Percentiles rank a stretch among this genome's conserved stretches.
Conservation (phyloP, 53 echinoderm and acorn worm species). For the Astropecten irregularis region DNA sequence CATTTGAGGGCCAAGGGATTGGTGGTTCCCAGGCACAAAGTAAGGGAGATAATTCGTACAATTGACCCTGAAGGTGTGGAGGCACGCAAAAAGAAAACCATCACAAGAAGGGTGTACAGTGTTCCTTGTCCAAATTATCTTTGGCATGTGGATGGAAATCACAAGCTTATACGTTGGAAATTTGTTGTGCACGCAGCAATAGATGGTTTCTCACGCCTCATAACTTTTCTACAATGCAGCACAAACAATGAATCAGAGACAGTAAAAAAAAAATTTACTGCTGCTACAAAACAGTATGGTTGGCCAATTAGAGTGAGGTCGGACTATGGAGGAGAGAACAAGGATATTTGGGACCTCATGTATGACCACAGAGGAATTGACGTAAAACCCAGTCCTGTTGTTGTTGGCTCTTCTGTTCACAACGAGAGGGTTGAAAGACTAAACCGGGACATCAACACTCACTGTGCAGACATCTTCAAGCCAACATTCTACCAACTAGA, state of each 20-base stretch:
- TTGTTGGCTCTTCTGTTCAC: slow-evolving; percentile 53
- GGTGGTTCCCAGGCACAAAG: slow-evolving; percentile 20
- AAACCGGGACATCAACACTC: slow-evolving; percentile 30
- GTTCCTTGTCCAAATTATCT: slow-evolving; percentile 54
- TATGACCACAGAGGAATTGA: slow-evolving; percentile 34
- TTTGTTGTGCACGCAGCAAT: slow-evolving; percentile 66
- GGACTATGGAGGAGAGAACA: slow-evolving; percentile 54
- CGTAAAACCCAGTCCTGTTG: background rate
- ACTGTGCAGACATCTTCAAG: background rate
- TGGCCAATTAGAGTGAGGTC: slow-evolving; percentile 41
- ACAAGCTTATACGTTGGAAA: slow-evolving; percentile 59
- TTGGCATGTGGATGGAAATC: slow-evolving; percentile 69
- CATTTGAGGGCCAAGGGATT: slow-evolving; percentile 41
- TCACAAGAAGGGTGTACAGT: slow-evolving; percentile 44
- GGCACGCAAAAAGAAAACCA: slow-evolving; percentile 19
- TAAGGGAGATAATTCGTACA: slow-evolving; percentile 32
- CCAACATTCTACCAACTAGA: background rate
- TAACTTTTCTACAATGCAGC: slow-evolving; percentile 50
- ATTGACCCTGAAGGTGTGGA: slow-evolving; percentile 48
- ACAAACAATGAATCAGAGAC: slow-evolving; percentile 54
- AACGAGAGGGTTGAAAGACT: slow-evolving; percentile 51
- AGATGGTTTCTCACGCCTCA: slow-evolving; percentile 54
- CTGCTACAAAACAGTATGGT: slow-evolving; percentile 49
- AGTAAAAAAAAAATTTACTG: slow-evolving; percentile 5
- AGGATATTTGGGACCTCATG: slow-evolving; percentile 51